phyloP scores from a whole-genome alignment of 2,888 invertebrate species.

The Lasioglossum calceatum region DNA sequence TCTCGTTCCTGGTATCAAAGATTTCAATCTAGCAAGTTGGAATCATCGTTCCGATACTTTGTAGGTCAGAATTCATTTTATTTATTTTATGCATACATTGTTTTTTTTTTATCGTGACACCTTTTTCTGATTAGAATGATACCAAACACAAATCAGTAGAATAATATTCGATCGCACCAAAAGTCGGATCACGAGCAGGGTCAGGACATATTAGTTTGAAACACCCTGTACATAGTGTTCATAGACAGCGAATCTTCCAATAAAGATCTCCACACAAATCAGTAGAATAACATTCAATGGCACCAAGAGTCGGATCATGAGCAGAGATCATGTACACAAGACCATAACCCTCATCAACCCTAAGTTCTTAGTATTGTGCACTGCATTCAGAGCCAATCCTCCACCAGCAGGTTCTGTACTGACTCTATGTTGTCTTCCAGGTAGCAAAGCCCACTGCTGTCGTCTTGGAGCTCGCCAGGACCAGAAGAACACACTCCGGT shows the following conservation, averaged over 20 bases:
- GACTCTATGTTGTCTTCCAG: slow-evolving; percentile 59
- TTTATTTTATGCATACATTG: no score
- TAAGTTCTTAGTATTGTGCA: slow-evolving; percentile 7
- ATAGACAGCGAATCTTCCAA: no score
- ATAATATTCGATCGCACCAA: no score
- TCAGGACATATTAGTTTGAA: no score
- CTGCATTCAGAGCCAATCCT: slow-evolving; percentile 12
- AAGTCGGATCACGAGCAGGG: no score
- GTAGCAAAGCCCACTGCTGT: slow-evolving; percentile 23
- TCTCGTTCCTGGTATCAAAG: neutral
- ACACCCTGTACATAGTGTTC: no score
- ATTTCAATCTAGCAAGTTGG: neutral
- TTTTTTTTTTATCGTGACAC: no score
- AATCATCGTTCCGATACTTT: neutral
- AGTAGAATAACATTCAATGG: neutral
- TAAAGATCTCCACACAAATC: neutral
- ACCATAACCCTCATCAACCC: neutral
- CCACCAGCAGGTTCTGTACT: slow-evolving; percentile 32
- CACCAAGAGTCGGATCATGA: neutral
- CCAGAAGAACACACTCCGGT: neutral
- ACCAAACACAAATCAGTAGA: neutral
- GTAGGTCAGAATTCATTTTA: neutral
- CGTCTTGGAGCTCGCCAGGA: neutral
- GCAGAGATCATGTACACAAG: neutral
- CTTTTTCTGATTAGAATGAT: no score